Evolutionary conservation across 2,113 vertebrate genomes (phyloP).

Genomic region (Prietella phreatophila): DNA sequence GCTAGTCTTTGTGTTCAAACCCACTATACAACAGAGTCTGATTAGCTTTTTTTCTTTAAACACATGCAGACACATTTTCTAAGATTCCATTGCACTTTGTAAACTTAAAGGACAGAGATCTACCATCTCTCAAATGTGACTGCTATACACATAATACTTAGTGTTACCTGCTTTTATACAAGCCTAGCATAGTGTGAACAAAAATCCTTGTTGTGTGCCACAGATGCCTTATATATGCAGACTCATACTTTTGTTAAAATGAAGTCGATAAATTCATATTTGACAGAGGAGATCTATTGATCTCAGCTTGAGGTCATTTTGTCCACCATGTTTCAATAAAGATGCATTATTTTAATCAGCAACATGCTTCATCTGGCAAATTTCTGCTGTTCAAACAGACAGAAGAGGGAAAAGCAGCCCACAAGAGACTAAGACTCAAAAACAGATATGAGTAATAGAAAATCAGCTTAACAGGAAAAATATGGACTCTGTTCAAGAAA

Average conservation of each 20-base stretch:
- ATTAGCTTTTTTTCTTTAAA: background rate
- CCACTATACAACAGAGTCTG: background rate
- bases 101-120: background rate
- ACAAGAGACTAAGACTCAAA: background rate
- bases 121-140: background rate
- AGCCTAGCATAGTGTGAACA: constrained; percentile 35
- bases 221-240: constrained; percentile 66
- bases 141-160: background rate
- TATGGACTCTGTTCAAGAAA: background rate
- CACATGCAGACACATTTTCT: background rate
- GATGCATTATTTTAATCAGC: constrained; percentile 70
- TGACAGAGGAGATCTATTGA: constrained; percentile 70
- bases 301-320: constrained; percentile 53
- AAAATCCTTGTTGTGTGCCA: constrained; percentile 61
- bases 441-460: constrained; percentile 6
- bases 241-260: constrained; percentile 60
- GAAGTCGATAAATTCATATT: constrained; percentile 76
- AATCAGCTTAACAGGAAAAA: background rate
- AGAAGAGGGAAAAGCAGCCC: background rate
- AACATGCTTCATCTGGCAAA: constrained; percentile 36
- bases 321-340: constrained; percentile 57
- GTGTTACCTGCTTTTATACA: background rate
- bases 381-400: constrained; percentile 43
- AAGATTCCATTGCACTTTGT: background rate
- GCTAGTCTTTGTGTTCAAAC: constrained; percentile 51